These are phyloP conservation scores for Sisor rabdophorus DNA, from an alignment of 2,113 vertebrate species.

Conservation along the genomic window DNA sequence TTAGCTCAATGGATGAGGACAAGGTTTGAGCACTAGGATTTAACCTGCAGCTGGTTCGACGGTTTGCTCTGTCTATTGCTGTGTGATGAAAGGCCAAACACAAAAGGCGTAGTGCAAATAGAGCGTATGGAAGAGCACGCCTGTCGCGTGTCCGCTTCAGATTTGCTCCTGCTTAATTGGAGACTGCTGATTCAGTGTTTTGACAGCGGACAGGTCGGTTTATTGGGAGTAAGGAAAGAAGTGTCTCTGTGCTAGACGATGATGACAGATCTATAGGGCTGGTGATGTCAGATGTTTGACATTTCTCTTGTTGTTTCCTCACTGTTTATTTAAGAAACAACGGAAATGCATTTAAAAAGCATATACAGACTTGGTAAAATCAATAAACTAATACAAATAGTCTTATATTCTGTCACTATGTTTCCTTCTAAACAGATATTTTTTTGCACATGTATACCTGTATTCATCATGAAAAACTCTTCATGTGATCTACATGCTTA, in stretches of 20 bases:
- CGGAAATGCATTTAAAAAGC: conserved; percentile 9
- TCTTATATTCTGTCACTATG: not conserved
- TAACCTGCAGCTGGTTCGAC: conserved; percentile 65
- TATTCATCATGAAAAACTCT: not conserved
- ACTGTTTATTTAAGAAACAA: conserved; percentile 8
- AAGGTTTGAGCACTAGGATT: conserved; percentile 76
- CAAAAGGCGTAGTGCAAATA: conserved; percentile 71
- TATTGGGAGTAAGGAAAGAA: conserved; percentile 44
- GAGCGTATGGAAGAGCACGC: conserved; percentile 32
- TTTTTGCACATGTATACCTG: not conserved
- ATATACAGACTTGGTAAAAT: not conserved
- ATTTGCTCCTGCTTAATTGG: conserved; percentile 64
- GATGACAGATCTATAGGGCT: conserved; percentile 37
- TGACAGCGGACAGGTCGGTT: conserved; percentile 46
- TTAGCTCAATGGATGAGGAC: conserved; percentile 60
- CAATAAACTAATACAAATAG: not conserved
- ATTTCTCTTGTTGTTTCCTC: conserved; percentile 21
- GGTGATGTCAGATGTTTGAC: conserved; percentile 25
- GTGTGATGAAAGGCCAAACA: conserved; percentile 79
- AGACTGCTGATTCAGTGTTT: conserved; percentile 64
- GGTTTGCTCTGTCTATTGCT: conserved; percentile 72
- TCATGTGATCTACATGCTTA: conserved; percentile 14
- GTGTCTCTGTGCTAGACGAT: conserved; percentile 32
- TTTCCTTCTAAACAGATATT: not conserved
- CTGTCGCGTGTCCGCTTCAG: conserved; percentile 54